Conservation (phyloP, 2,797 vertebrate species). For the Pteropus rufus region DNA sequence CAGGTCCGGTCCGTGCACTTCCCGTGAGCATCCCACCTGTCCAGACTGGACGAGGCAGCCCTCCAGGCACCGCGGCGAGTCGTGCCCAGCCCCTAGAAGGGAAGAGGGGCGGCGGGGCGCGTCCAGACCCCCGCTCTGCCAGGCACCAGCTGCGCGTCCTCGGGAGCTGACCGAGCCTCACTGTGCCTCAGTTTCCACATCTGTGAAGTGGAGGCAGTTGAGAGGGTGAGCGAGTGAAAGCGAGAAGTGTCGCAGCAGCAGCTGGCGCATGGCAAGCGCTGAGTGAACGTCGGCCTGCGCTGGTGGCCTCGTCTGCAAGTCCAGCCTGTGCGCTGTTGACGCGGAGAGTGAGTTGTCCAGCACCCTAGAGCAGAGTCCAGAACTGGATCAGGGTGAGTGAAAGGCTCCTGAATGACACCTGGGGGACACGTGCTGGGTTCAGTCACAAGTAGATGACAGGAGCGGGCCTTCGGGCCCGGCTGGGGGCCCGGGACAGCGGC, state of each 20-base stretch:
- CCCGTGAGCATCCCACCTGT: neutral
- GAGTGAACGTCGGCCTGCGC: fast-evolving
- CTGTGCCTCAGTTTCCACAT: neutral
- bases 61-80: fast-evolving
- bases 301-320: neutral
- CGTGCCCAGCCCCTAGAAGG: fast-evolving
- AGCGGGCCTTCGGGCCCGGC: fast-evolving
- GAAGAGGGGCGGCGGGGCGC: too few relatives aligned
- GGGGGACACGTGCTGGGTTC: too few relatives aligned
- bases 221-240: fast-evolving
- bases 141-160: neutral
- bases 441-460: neutral
- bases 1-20: too few relatives aligned
- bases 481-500: neutral
- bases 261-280: fast-evolving
- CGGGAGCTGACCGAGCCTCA: neutral
- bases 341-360: fast-evolving
- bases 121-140: neutral
- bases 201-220: neutral
- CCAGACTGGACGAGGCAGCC: neutral
- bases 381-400: fast-evolving
- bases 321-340: neutral
- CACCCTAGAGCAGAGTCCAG: neutral
- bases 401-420: too few relatives aligned
- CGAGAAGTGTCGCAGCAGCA: neutral